Conservation (phyloP, 2,113 vertebrate species). For the Cromileptes altivelis region DNA sequence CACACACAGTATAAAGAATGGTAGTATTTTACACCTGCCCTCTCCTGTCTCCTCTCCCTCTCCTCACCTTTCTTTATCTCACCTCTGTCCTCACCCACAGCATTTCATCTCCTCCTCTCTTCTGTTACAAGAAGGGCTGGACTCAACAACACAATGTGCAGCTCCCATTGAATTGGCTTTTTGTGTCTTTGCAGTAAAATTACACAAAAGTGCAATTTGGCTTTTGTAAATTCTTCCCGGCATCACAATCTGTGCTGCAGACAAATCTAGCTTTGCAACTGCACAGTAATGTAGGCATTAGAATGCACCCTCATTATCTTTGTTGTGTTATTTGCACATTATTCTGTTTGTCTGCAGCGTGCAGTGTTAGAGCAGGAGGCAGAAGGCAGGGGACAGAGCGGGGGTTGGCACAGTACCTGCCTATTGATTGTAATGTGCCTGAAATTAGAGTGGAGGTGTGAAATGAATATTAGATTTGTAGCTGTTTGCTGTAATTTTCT, state of each 20-base stretch:
- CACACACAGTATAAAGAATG: conserved; percentile 37
- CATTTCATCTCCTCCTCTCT: conserved; percentile 10
- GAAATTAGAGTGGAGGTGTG: conserved; percentile 65
- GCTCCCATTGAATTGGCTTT: not conserved
- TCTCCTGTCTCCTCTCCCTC: conserved; percentile 41
- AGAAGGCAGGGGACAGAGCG: not conserved
- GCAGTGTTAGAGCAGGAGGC: not conserved
- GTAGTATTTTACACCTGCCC: conserved; percentile 54
- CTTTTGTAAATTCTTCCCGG: not conserved
- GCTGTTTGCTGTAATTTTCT: conserved; percentile 56
- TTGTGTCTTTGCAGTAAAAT: not conserved
- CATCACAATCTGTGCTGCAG: not conserved
- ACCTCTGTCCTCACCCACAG: not conserved
- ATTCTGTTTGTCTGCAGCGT: conserved; percentile 17
- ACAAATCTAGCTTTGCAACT: not conserved
- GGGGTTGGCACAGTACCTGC: conserved; percentile 20
- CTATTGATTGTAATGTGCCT: conserved; percentile 59
- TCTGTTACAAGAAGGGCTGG: not conserved
- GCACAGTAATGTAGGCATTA: not conserved
- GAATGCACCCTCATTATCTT: conserved; percentile 29
- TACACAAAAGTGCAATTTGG: not conserved
- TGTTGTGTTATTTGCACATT: conserved; percentile 32
- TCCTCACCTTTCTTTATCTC: conserved; percentile 30
- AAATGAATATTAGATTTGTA: conserved; percentile 72
- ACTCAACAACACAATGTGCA: conserved; percentile 8